A percentile compares a stretch with the other conserved stretches of the same genome.
phyloP scores from a whole-genome alignment of 2,797 vertebrate species.

The Lacerta viridis region DNA sequence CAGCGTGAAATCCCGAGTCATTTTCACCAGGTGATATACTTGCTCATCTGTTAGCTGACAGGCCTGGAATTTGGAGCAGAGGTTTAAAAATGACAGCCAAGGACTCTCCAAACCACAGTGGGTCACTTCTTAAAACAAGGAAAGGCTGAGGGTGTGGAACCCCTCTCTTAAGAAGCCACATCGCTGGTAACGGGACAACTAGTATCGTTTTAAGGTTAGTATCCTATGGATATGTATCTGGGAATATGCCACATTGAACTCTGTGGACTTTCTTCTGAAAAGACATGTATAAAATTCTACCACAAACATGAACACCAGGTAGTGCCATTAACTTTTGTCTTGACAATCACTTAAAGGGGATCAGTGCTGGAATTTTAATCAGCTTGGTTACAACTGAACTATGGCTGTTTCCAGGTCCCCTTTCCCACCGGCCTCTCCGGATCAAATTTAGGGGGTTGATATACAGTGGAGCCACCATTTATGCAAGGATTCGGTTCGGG shows the following conservation, averaged over 20 bases:
- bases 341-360: neutral
- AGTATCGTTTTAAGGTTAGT: neutral
- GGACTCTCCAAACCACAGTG: neutral
- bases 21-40: slow-evolving; percentile 89
- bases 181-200: neutral
- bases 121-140: neutral
- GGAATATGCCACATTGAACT: neutral
- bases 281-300: neutral
- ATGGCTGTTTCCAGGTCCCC: neutral
- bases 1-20: slow-evolving; percentile 91
- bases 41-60: slow-evolving; percentile 86
- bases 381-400: neutral
- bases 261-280: neutral
- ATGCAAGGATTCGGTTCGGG: no score
- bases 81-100: neutral
- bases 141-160: neutral
- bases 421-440: neutral
- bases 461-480: no score
- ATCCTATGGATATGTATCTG: neutral
- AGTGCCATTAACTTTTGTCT: neutral
- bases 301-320: neutral
- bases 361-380: neutral
- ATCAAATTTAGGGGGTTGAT: neutral
- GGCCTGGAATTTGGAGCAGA: slow-evolving; percentile 80
- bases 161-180: neutral